Evolutionary conservation across 2,888 invertebrate species (phyloP).

Genomic region (Hymenopus coronatus): DNA sequence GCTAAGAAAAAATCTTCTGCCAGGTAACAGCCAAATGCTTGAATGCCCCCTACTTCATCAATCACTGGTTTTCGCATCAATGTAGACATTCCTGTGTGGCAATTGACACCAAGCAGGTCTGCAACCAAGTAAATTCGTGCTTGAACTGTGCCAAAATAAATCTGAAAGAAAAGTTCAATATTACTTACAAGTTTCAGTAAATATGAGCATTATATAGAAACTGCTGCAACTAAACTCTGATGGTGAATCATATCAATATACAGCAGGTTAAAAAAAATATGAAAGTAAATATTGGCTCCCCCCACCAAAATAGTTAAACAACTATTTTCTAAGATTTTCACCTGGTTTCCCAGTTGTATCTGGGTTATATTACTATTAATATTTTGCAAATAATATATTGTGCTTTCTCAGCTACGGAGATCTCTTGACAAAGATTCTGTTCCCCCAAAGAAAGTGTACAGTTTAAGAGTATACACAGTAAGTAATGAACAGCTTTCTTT

Average conservation of each 20-base stretch:
- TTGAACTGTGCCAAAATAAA: constrained; percentile 96
- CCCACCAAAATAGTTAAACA: no score
- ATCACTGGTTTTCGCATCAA: constrained; percentile 84
- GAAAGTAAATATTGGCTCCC: no score
- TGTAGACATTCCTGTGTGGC: constrained; percentile 98
- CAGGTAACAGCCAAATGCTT: constrained; percentile 87
- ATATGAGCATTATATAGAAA: neutral
- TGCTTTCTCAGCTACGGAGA: no score
- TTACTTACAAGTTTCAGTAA: neutral
- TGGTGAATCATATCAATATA: neutral
- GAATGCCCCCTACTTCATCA: constrained; percentile 89
- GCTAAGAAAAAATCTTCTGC: constrained; percentile 99
- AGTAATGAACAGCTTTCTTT: no score
- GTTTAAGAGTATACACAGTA: no score
- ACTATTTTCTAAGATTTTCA: no score
- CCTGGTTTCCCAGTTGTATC: no score
- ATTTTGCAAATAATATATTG: no score
- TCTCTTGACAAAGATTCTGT: no score
- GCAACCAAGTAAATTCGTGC: constrained; percentile 93
- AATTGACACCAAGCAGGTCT: constrained; percentile 89
- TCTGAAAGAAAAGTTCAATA: constrained; percentile 47
- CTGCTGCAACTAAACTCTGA: neutral
- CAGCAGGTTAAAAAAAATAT: neutral
- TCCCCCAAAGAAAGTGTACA: no score
- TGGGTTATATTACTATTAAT: no score